These are phyloP conservation scores for Typhlomys cinereus DNA, from an alignment of 2,113 vertebrate species.

Conservation along the genomic window DNA sequence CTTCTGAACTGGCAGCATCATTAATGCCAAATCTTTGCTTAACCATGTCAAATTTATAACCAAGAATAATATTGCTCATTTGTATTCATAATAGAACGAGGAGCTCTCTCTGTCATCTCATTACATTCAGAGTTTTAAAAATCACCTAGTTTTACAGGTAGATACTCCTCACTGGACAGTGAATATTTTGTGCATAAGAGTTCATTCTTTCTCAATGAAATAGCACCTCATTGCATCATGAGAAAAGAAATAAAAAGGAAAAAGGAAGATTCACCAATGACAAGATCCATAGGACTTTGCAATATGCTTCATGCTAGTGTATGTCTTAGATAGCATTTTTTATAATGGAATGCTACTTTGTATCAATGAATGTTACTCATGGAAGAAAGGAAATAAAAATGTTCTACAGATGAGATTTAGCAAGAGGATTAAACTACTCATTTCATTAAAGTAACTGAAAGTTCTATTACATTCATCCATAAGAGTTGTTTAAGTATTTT, in stretches of 20 bases:
- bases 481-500: not conserved
- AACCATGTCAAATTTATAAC: not conserved
- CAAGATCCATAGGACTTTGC: not conserved
- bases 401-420: constrained; percentile 64
- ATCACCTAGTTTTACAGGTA: not conserved
- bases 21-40: not conserved
- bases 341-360: not conserved
- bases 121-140: not conserved
- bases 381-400: constrained; percentile 63
- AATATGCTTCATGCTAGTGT: not conserved
- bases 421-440: not conserved
- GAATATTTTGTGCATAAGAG: not conserved
- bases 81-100: not conserved
- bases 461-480: not conserved
- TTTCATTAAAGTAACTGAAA: not conserved
- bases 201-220: not conserved
- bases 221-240: not conserved
- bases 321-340: not conserved
- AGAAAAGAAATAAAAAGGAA: not conserved
- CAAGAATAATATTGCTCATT: not conserved
- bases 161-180: not conserved
- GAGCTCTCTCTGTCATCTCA: not conserved
- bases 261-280: not conserved
- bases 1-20: not conserved
- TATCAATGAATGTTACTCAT: not conserved